Conservation (phyloP, 1,140 invertebrate species). For the Coenobita brevimanus region DNA sequence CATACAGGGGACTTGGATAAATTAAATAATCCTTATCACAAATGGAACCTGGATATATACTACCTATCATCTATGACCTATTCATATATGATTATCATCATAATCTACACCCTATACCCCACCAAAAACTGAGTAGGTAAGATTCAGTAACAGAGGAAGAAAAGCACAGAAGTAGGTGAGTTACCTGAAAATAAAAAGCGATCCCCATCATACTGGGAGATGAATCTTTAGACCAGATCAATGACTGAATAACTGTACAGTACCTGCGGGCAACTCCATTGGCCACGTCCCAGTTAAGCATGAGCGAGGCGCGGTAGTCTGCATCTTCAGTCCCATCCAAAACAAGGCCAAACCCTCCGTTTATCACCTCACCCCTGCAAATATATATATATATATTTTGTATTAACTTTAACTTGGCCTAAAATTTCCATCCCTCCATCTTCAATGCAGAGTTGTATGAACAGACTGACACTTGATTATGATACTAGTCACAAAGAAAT, state of each 20-base stretch:
- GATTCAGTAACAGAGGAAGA: no score
- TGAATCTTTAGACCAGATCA: background rate
- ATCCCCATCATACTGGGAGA: background rate
- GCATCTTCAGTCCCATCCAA: conserved; percentile 79
- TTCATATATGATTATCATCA: no score
- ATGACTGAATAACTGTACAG: background rate
- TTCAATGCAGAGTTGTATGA: no score
- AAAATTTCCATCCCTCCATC: no score
- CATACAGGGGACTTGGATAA: background rate
- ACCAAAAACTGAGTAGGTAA: no score
- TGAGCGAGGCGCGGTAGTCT: conserved; percentile 74
- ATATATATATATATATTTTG: no score
- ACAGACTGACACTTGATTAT: no score
- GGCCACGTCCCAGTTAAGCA: conserved; percentile 82
- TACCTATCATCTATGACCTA: background rate
- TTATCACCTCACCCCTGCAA: conserved; percentile 80
- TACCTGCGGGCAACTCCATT: conserved; percentile 78
- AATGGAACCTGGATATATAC: background rate
- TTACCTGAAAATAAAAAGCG: background rate
- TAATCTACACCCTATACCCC: no score
- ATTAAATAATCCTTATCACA: background rate
- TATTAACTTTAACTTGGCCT: no score
- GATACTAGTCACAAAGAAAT: no score
- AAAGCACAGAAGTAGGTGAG: no score
- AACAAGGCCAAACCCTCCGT: conserved; percentile 82